Percentiles rank a stretch among this genome's conserved stretches.
Evolutionary conservation across 2,888 invertebrate genomes (phyloP).

Genomic region (Drosophila stalkeri): DNA sequence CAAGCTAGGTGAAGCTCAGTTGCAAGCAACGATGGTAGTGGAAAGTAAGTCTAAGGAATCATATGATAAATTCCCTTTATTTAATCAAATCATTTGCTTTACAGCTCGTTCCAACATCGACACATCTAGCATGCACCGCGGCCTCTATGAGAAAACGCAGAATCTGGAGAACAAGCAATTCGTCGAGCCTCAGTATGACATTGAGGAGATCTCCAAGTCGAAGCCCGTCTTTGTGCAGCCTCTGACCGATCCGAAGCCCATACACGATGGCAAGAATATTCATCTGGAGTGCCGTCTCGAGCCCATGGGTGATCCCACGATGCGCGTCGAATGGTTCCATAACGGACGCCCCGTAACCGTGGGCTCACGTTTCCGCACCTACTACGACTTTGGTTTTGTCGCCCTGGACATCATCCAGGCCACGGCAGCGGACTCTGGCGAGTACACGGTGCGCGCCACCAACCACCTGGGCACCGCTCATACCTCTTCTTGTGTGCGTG

Average conservation of each 20-base stretch:
- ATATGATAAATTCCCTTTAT: not conserved
- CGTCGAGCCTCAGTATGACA: constrained; percentile 94
- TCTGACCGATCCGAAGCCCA: constrained; percentile 93
- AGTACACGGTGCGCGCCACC: constrained; percentile 96
- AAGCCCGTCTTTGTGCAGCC: constrained; percentile 98
- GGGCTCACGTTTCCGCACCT: constrained; percentile 96
- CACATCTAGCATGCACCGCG: constrained; percentile 95
- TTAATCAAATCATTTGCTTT: constrained; percentile 66
- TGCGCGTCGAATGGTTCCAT: constrained; percentile 98
- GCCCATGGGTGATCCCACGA: constrained; percentile 98
- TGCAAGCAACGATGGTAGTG: constrained; percentile 93
- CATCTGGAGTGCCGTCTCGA: constrained; percentile 96
- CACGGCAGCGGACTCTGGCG: constrained; percentile 96
- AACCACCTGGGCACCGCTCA: constrained; percentile 97
- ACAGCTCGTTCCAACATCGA: constrained; percentile 94
- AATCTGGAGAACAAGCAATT: constrained; percentile 94
- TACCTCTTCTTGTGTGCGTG: constrained; percentile 95
- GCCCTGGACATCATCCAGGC: constrained; percentile 97
- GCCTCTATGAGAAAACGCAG: constrained; percentile 94
- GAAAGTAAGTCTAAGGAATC: constrained; percentile 90
- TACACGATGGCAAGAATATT: constrained; percentile 95
- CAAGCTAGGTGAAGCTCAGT: constrained; percentile 94
- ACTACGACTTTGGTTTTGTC: constrained; percentile 98
- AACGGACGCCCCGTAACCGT: constrained; percentile 95
- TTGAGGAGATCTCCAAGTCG: constrained; percentile 96